Base-by-base conservation (phyloP, 2,113 vertebrate species). In the Halcyon malimbica region DNA sequence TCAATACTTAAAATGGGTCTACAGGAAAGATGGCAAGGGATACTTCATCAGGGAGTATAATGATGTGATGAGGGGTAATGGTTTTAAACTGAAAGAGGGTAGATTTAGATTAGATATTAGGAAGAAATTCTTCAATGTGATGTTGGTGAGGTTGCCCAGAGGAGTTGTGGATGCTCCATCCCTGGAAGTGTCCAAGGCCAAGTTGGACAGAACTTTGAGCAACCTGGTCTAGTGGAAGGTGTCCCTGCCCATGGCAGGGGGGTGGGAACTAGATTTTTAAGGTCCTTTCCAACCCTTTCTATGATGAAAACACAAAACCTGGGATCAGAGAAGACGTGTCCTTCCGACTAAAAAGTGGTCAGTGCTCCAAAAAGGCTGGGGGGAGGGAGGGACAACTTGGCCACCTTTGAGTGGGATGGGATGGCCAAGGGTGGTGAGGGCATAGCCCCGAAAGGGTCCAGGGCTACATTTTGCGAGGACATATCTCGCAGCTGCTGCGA, bases 381-480 rank as follows among this genome's bases (percentile, higher is more conserved):
- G 2, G 6, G 3, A 5, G 60, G 11, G 31, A 4, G 8, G 2
- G 5, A 53, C 51, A 53, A 28, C n/a, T 69, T 0, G 0, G 59
- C 14, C 15, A 31, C 11, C 16, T 33, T 51, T 10, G 17, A 5
- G 29, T 19, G 63, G 16, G 13, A 21, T 4, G 57, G 6, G 8
- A 20, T 18, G 13, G 37, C 46, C 48, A 8, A 37, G 23, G 0
- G 1, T 10, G 13, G 5, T 2, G 9, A n/a, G 7, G 31, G 25
- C 0, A 1, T 2, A 33, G 3, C 53, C 7, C 50, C 11, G 4
- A 31, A 44, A 50, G 23, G 35, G 9, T 29, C 3, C 28, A 37
- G 24, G 14, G 59, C 59, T 73, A n/a, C 16, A 0, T 48, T 48
- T n/a, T 42, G 26, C 3, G 7, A 6, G 33, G 28, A 16, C 25